These are phyloP conservation scores for Petrolisthes cinctipes DNA, from an alignment of 2,888 invertebrate species.

Conservation along the genomic window DNA sequence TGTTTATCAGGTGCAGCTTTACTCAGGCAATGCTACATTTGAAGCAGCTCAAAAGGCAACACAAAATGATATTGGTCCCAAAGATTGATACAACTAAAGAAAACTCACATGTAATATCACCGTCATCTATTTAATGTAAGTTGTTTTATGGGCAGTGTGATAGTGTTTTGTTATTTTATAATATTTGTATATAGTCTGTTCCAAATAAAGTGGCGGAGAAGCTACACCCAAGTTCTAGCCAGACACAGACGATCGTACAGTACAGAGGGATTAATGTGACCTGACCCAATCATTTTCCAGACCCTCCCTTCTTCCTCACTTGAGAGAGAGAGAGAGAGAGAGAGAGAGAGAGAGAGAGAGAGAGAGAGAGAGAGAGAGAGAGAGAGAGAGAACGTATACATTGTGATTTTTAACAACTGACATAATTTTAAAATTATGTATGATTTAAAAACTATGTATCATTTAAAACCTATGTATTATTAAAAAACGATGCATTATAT, in stretches of 20 bases:
- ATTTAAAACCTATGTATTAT: too few species aligned
- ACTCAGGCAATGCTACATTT: conserved; percentile 55
- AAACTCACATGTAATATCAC: not conserved
- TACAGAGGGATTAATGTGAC: too few species aligned
- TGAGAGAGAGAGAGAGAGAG: not conserved
- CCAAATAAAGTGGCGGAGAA: too few species aligned
- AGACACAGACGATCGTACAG: too few species aligned
- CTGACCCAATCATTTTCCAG: too few species aligned
- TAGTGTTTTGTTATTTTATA: not conserved
- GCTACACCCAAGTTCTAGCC: too few species aligned
- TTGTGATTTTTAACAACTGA: too few species aligned
- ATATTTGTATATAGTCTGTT: not conserved
- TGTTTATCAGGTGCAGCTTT: conserved; percentile 43
- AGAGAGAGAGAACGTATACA: too few species aligned
- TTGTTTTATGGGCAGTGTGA: not conserved
- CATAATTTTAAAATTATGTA: not conserved
- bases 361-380: not conserved
- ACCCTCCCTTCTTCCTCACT: too few species aligned
- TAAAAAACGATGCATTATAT: too few species aligned
- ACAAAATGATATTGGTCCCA: conserved; percentile 17
- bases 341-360: conserved; percentile 2
- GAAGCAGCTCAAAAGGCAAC: conserved; percentile 38
- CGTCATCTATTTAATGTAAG: conserved; percentile 6
- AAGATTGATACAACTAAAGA: conserved; percentile 44
- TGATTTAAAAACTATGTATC: too few species aligned